A percentile compares a stretch with the other conserved stretches of the same genome.
phyloP scores from a whole-genome alignment of 2,797 vertebrate genomes.

The Nannoperca obscura region DNA sequence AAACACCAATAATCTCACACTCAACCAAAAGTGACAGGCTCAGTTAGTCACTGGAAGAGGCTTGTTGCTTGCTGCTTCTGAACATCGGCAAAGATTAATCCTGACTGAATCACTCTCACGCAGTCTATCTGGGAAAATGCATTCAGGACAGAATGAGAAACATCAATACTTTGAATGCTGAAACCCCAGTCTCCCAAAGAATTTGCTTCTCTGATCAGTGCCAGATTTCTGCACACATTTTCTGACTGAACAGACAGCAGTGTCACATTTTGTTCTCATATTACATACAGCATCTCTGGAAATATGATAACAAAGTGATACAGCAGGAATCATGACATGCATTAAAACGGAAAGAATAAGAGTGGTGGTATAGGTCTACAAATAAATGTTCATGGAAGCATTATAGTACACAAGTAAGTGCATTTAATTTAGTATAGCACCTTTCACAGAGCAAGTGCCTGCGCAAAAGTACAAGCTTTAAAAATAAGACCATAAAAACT shows the following conservation, averaged over 20 bases:
- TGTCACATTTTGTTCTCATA: constrained; percentile 28
- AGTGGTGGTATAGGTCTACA: no score
- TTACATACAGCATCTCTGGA: background rate
- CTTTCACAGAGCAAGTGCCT: no score
- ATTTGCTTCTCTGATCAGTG: constrained; percentile 41
- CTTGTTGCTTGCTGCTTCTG: constrained; percentile 46
- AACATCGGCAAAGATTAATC: constrained; percentile 59
- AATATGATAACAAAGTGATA: constrained; percentile 27
- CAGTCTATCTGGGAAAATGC: constrained; percentile 43
- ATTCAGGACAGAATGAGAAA: constrained; percentile 61
- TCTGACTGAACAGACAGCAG: constrained; percentile 6
- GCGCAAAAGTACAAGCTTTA: no score
- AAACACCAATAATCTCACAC: constrained; percentile 78
- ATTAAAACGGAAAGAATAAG: background rate
- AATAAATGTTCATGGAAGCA: no score
- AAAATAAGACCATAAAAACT: no score
- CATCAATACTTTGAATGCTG: constrained; percentile 47
- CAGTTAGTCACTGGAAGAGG: constrained; percentile 64
- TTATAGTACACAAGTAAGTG: no score
- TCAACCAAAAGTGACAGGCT: constrained; percentile 70
- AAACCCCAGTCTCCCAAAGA: constrained; percentile 34
- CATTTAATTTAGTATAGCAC: no score
- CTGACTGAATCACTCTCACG: constrained; percentile 56
- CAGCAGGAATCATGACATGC: constrained; percentile 8
- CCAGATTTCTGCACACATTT: constrained; percentile 11